A percentile compares a stretch with the other conserved stretches of the same genome.
Conservation (phyloP, 2,888 invertebrate species). For the Caenorhabditis panamensis region DNA sequence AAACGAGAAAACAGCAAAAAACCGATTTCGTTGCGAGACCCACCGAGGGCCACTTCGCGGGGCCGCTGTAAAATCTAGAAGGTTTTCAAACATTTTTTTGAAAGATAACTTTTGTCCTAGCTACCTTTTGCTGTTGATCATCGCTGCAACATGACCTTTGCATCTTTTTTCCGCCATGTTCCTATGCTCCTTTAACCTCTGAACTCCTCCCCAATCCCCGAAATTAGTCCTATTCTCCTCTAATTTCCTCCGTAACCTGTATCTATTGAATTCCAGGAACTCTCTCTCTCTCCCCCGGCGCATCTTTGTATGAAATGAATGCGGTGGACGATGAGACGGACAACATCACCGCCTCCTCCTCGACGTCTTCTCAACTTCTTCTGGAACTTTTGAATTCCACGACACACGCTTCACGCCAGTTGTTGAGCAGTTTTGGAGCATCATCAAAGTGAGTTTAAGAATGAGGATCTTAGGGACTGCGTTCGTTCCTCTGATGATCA, state of each 20-base stretch:
- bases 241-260: not conserved
- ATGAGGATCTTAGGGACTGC: too few species aligned
- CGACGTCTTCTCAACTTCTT: not conserved
- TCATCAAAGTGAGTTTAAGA: too few species aligned
- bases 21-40: too few species aligned
- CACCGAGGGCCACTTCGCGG: too few species aligned
- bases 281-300: not conserved
- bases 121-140: too few species aligned
- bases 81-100: too few species aligned
- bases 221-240: not conserved
- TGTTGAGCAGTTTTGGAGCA: too few species aligned
- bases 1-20: too few species aligned
- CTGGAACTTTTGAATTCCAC: conserved; percentile 1
- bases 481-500: not conserved
- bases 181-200: not conserved
- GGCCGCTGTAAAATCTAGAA: too few species aligned
- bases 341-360: conserved; percentile 25
- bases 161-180: too few species aligned
- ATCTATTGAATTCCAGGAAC: conserved; percentile 5
- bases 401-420: not conserved
- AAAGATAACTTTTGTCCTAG: too few species aligned
- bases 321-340: conserved; percentile 38
- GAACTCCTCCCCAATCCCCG: not conserved
- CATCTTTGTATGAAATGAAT: conserved; percentile 18
- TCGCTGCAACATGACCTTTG: too few species aligned